Percentiles rank a stretch among this genome's conserved stretches.
These are phyloP conservation scores for Exocentrus adspersus DNA, from an alignment of 2,888 invertebrate genomes.

Conservation along the genomic window DNA sequence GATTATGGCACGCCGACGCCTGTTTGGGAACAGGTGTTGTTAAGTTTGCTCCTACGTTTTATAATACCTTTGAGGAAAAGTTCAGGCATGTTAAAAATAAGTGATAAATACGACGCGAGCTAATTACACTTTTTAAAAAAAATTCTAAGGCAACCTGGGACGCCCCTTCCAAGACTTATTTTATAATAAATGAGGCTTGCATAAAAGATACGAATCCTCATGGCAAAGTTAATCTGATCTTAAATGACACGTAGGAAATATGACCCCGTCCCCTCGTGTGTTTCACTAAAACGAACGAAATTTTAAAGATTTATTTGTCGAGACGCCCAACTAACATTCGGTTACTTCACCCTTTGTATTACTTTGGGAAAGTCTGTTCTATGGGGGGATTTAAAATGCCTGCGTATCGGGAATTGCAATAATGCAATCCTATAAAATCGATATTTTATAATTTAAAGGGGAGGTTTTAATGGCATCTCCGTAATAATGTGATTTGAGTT, in stretches of 20 bases:
- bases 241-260: conserved; percentile 24
- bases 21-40: neutral
- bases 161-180: too few relatives aligned
- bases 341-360: conserved; percentile 30
- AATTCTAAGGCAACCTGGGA: too few relatives aligned
- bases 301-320: conserved; percentile 26
- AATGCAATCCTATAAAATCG: conserved; percentile 30
- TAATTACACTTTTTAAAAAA: too few relatives aligned
- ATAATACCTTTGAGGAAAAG: neutral
- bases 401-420: conserved; percentile 25
- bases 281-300: conserved; percentile 25
- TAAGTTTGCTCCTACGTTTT: neutral
- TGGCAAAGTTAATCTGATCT: conserved; percentile 13
- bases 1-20: neutral
- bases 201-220: conserved; percentile 1
- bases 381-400: conserved; percentile 30
- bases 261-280: conserved; percentile 18
- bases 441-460: conserved; percentile 30
- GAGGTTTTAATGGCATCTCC: conserved; percentile 19
- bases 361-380: conserved; percentile 24
- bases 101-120: too few relatives aligned
- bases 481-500: conserved; percentile 25
- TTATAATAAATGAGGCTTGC: neutral
- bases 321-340: conserved; percentile 16
- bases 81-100: too few relatives aligned